phyloP scores from a whole-genome alignment of 2,113 vertebrate species.

The Mustela nigripes region DNA sequence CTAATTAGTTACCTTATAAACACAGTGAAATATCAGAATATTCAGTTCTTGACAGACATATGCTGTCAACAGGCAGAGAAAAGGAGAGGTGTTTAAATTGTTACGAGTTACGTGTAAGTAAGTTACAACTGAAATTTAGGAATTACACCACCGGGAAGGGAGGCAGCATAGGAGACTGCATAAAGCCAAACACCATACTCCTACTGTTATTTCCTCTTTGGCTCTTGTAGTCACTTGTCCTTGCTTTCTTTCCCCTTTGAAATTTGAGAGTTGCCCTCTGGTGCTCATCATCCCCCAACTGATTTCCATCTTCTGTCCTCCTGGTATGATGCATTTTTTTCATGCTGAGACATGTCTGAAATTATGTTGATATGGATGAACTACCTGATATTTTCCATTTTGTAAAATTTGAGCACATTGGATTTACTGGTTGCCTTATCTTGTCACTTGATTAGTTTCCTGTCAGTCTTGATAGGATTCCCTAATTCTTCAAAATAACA shows the following conservation, averaged over 20 bases:
- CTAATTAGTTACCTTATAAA: not conserved
- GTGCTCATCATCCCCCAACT: not conserved
- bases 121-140: not conserved
- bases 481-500: not conserved
- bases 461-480: not conserved
- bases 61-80: not conserved
- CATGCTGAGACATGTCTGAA: not conserved
- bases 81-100: not conserved
- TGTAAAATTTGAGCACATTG: not conserved
- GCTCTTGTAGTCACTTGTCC: not conserved
- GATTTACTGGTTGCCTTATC: not conserved
- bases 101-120: not conserved
- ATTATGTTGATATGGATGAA: not conserved
- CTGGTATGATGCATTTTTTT: not conserved
- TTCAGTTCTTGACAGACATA: not conserved
- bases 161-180: not conserved
- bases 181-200: not conserved
- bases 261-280: not conserved
- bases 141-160: not conserved
- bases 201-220: not conserved
- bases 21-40: not conserved
- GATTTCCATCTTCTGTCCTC: not conserved
- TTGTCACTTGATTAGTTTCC: not conserved
- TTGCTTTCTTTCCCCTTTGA: not conserved
- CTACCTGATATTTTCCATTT: not conserved